These are phyloP conservation scores for Amazonetta brasiliensis DNA, from an alignment of 2,797 vertebrate genomes.

Conservation along the genomic window DNA sequence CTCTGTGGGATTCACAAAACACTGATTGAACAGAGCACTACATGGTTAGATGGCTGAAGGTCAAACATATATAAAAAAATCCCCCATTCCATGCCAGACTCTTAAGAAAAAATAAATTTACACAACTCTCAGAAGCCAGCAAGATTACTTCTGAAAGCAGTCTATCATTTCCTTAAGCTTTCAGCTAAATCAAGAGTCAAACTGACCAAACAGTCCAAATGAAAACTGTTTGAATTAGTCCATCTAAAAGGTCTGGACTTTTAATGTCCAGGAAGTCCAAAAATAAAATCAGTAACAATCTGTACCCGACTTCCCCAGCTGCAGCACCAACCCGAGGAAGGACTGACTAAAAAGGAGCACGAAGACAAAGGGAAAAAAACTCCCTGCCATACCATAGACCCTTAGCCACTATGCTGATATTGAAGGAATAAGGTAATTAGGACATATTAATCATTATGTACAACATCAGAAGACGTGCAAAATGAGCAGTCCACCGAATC, in stretches of 20 bases:
- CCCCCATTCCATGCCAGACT: background rate
- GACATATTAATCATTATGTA: background rate
- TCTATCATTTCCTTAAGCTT: slow-evolving; percentile 6
- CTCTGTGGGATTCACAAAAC: background rate
- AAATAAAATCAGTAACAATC: background rate
- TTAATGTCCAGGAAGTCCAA: background rate
- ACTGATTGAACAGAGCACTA: background rate
- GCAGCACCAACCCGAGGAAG: background rate
- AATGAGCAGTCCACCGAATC: background rate
- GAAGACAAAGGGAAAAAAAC: background rate
- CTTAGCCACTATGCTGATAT: background rate
- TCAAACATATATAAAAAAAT: background rate
- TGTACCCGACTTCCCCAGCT: background rate
- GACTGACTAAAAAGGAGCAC: background rate
- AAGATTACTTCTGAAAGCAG: slow-evolving; percentile 7
- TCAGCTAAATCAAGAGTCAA: slow-evolving; percentile 26
- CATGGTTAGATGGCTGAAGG: background rate
- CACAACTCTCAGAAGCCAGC: background rate
- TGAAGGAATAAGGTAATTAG: background rate
- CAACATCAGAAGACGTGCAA: background rate
- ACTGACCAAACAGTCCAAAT: background rate
- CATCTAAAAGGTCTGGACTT: background rate
- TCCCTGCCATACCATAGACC: background rate
- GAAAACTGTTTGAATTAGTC: background rate
- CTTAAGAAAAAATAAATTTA: background rate